Base-by-base conservation (phyloP, 2,888 invertebrate species). In the Meganola albula region DNA sequence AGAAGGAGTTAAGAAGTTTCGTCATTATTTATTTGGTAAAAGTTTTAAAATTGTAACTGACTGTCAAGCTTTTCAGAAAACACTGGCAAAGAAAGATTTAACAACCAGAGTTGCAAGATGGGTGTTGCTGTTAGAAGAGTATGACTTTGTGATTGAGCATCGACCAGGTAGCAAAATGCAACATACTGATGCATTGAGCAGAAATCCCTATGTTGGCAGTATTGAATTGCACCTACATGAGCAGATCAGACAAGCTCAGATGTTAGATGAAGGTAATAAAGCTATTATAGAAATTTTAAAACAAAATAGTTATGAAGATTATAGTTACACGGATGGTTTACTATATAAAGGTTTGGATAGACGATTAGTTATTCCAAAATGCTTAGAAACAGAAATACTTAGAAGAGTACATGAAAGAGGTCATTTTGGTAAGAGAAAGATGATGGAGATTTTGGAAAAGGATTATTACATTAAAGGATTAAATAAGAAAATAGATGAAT, bases 371-470 rank as follows among this genome's bases (percentile, higher is more conserved):
- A 12, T 33, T 12, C 33, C 26, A 16, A 22, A 16, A 16, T 24
- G 9, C 16, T 24, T 25, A 13, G 31, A 40, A 11, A 22, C 18
- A 5, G 44, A 46, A 13, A 38, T 59, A 1, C 32, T 54, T 10
- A 35, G 29, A 8, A 43, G 20, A 12, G 40, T 24, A 0, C 52
- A 59, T 24, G 8, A 16, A 0, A 48, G 37, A 25, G 55, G 55
- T 1, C 51, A 58, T 40, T 56, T 55, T 37, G 14, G 18, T 2
- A 44, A 27, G 27, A 31, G 30, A 16, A 52, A 51, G 18, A 51
- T 10, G 10, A 24, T 18, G 3, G 33, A 33, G 12, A 10, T 30
- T 9, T 14, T 33, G 11, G 10, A 6, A 7, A 36, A 35, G 33
- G 48, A 50, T 10, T 54, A 44, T 31, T 45, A 27, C 12, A 47